phyloP scores from a whole-genome alignment of 2,888 invertebrate species.

The Andrena haemorrhoa region DNA sequence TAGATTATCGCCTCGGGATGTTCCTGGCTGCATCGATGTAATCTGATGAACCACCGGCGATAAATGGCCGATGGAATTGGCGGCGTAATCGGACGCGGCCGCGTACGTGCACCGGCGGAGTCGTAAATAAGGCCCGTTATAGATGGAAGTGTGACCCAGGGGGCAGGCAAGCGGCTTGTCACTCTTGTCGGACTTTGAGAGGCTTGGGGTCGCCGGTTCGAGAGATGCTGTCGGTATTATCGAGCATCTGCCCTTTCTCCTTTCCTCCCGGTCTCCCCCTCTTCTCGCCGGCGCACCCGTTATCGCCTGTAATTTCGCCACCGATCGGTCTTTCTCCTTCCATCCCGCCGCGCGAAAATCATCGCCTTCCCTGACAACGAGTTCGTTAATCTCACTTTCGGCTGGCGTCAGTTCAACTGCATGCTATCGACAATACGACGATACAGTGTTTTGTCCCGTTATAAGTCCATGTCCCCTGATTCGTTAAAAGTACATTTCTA shows the following conservation, averaged over 20 bases:
- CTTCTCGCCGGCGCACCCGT: slow-evolving; percentile 11
- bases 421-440: not conserved
- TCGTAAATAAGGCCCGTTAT: slow-evolving; percentile 67
- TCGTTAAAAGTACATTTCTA: no score
- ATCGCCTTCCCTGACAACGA: not conserved
- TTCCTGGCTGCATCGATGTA: not conserved
- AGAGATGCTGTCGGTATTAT: slow-evolving; percentile 75
- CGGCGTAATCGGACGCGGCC: slow-evolving; percentile 37
- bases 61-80: slow-evolving; percentile 18
- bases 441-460: no score
- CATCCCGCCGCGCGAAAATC: not conserved
- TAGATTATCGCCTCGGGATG: no score
- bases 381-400: not conserved
- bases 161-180: slow-evolving; percentile 42
- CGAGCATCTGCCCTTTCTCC: slow-evolving; percentile 50
- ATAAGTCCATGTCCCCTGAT: no score
- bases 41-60: slow-evolving; percentile 10
- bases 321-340: not conserved
- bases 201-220: slow-evolving; percentile 78
- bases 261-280: slow-evolving; percentile 15
- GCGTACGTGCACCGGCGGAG: slow-evolving; percentile 23
- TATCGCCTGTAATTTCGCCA: slow-evolving; percentile 15
- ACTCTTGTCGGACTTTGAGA: slow-evolving; percentile 81
- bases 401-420: not conserved
- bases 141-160: slow-evolving; percentile 67